These are phyloP conservation scores for Chrysomallon squamiferum DNA, from an alignment of 1,140 invertebrate species.

Conservation along the genomic window DNA sequence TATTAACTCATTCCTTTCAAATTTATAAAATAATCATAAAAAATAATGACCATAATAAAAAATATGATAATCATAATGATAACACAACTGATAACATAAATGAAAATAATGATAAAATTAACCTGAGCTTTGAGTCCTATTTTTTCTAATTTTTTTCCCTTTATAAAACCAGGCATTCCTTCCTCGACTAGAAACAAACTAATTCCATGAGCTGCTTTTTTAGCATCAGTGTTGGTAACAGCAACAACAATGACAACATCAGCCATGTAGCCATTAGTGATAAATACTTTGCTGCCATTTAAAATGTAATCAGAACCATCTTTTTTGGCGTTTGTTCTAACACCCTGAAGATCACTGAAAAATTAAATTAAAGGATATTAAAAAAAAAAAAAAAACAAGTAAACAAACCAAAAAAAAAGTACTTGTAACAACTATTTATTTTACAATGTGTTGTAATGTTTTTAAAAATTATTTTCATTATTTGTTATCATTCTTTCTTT, in stretches of 20 bases:
- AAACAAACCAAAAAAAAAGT: too few species aligned
- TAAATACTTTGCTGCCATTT: slow-evolving; percentile 67
- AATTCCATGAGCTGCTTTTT: slow-evolving; percentile 65
- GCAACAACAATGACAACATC: slow-evolving; percentile 66
- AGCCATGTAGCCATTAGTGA: slow-evolving; percentile 65
- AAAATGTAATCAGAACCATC: slow-evolving; percentile 66
- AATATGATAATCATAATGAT: too few species aligned
- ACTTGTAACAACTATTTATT: too few species aligned
- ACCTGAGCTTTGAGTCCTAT: slow-evolving; percentile 65
- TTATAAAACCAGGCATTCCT: slow-evolving; percentile 65
- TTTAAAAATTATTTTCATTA: too few species aligned
- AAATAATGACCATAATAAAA: too few species aligned
- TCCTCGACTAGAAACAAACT: slow-evolving; percentile 66
- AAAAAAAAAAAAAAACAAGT: too few species aligned
- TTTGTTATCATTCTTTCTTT: too few species aligned
- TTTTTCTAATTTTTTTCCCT: slow-evolving; percentile 65
- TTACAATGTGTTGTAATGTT: too few species aligned
- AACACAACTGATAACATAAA: too few species aligned
- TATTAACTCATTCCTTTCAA: too few species aligned
- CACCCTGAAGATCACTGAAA: slow-evolving; percentile 65
- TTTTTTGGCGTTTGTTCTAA: slow-evolving; percentile 63
- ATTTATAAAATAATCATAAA: too few species aligned
- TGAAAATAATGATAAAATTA: not conserved
- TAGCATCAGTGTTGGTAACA: slow-evolving; percentile 63
- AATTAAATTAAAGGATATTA: too few species aligned